These are phyloP conservation scores for Ctenicera cuprea DNA, from an alignment of 2,888 invertebrate species.

Conservation along the genomic window DNA sequence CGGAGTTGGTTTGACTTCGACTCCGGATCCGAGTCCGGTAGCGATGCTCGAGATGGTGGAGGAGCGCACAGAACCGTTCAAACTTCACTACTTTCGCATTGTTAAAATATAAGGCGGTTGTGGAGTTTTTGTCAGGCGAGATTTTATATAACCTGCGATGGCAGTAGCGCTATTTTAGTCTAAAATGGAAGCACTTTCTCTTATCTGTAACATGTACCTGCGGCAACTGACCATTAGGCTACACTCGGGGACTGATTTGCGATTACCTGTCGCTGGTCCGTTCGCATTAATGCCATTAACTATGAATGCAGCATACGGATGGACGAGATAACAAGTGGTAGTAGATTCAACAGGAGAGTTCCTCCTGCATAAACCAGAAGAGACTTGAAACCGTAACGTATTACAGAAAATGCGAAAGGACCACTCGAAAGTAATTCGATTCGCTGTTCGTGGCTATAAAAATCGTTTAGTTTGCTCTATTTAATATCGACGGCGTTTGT, in stretches of 20 bases:
- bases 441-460: constrained; percentile 28
- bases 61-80: background rate
- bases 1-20: background rate
- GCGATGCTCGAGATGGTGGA: background rate
- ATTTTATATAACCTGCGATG: constrained; percentile 50
- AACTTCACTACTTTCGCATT: constrained; percentile 63
- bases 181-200: constrained; percentile 70
- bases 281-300: constrained; percentile 4
- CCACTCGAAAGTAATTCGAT: constrained; percentile 35
- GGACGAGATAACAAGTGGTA: background rate
- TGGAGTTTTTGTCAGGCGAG: constrained; percentile 42
- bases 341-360: constrained; percentile 12
- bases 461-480: constrained; percentile 55
- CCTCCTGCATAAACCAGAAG: background rate
- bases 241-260: constrained; percentile 61
- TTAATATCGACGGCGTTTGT: constrained; percentile 55
- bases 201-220: constrained; percentile 61
- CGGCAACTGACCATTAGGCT: constrained; percentile 65
- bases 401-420: constrained; percentile 22
- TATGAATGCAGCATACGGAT: background rate
- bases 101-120: constrained; percentile 64
- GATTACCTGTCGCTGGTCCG: constrained; percentile 25
- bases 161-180: constrained; percentile 51
- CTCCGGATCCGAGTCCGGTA: background rate
- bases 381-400: constrained; percentile 9